phyloP scores from a whole-genome alignment of 2,113 vertebrate genomes.

The Raja brachyura region DNA sequence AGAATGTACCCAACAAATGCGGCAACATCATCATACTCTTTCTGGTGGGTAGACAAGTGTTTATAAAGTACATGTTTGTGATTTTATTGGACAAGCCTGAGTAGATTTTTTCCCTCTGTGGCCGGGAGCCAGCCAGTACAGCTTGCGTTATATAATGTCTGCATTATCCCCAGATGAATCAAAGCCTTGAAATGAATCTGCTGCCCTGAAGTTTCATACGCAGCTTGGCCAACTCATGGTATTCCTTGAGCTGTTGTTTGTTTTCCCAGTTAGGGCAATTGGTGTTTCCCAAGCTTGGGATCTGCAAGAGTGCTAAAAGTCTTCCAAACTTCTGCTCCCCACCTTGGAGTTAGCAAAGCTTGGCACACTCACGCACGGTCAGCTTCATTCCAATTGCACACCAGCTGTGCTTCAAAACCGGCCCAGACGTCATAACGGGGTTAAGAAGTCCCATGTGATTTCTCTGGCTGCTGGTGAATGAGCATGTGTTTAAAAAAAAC shows the following conservation, averaged over 20 bases:
- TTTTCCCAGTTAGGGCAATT: too few relatives aligned
- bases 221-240: background rate
- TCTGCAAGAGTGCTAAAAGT: background rate
- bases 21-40: background rate
- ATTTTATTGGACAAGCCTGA: background rate
- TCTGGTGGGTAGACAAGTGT: background rate
- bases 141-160: background rate
- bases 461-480: background rate
- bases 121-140: background rate
- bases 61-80: background rate
- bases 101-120: background rate
- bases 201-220: background rate
- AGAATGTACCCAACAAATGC: background rate
- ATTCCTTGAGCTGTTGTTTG: background rate
- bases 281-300: background rate
- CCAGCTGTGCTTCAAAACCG: background rate
- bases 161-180: background rate
- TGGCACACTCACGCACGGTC: background rate
- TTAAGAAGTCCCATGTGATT: background rate
- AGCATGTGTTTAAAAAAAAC: background rate
- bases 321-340: background rate
- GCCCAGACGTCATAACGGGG: background rate
- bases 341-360: background rate
- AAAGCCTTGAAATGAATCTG: background rate
- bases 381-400: background rate